These are phyloP conservation scores for Notoglanidium macrostoma DNA, from an alignment of 2,797 vertebrate species.

Conservation along the genomic window DNA sequence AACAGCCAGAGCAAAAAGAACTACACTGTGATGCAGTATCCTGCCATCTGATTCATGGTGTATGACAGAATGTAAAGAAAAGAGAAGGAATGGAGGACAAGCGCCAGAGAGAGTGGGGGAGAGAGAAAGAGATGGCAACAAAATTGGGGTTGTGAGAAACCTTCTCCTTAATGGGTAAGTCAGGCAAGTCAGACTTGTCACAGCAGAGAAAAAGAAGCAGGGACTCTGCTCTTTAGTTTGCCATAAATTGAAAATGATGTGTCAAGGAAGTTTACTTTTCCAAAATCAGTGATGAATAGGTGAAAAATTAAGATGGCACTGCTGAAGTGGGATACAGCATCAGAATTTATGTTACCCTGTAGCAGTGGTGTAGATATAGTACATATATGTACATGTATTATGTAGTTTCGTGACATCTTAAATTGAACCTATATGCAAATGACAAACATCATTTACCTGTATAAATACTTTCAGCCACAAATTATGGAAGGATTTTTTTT, in stretches of 20 bases:
- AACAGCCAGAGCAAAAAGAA: conserved; percentile 55
- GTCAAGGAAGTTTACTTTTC: conserved; percentile 45
- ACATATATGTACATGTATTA: not conserved
- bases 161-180: conserved; percentile 48
- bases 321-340: not conserved
- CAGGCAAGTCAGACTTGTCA: conserved; percentile 50
- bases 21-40: conserved; percentile 44
- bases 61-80: conserved; percentile 58
- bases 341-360: not conserved
- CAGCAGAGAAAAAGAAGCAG: conserved; percentile 37
- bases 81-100: conserved; percentile 35
- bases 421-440: not conserved
- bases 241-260: conserved; percentile 38
- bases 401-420: not conserved
- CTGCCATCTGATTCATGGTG: conserved; percentile 49
- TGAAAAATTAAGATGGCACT: conserved; percentile 20
- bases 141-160: conserved; percentile 39
- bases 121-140: conserved; percentile 31
- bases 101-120: conserved; percentile 27
- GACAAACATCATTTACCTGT: not conserved
- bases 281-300: conserved; percentile 26
- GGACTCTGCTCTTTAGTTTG: conserved; percentile 19
- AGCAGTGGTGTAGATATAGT: not conserved
- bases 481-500: not conserved
- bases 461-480: not conserved